These are phyloP conservation scores for Hypomecis punctinalis DNA, from an alignment of 2,888 invertebrate genomes.

Conservation along the genomic window DNA sequence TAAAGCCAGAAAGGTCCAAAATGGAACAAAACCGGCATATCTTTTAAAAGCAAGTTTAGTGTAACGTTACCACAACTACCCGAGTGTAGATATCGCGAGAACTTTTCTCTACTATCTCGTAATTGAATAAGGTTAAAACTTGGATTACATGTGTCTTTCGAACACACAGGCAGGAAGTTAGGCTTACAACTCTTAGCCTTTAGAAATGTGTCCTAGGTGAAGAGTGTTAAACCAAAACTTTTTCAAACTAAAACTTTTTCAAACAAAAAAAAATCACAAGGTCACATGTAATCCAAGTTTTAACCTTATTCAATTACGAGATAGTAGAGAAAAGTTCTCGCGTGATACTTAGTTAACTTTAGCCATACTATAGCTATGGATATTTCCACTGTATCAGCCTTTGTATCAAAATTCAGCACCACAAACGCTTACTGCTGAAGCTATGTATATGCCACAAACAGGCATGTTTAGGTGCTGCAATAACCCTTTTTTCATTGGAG, in stretches of 20 bases:
- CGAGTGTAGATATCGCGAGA: slow-evolving; percentile 34
- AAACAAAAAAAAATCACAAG: no score
- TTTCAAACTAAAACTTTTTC: no score
- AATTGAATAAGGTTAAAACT: slow-evolving; percentile 48
- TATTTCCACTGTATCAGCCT: no score
- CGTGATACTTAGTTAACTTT: no score
- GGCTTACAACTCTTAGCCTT: background rate
- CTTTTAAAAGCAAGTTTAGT: slow-evolving; percentile 30
- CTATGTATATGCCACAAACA: no score
- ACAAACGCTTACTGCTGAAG: no score
- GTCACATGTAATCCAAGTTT: slow-evolving; percentile 48
- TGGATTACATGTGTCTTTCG: slow-evolving; percentile 44
- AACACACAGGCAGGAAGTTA: slow-evolving; percentile 22
- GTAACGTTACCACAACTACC: slow-evolving; percentile 32
- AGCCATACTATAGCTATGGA: no score
- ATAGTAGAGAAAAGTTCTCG: slow-evolving; percentile 38
- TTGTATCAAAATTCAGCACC: no score
- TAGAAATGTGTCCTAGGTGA: no score
- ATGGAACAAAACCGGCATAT: slow-evolving; percentile 19
- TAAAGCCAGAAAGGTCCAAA: slow-evolving; percentile 3
- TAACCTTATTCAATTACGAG: slow-evolving; percentile 47
- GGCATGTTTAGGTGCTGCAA: no score
- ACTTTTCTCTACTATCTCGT: slow-evolving; percentile 43
- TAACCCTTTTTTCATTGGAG: no score
- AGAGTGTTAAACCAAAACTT: no score